Evolutionary conservation across 2,797 vertebrate species (phyloP).

Genomic region (Sciurus carolinensis): DNA sequence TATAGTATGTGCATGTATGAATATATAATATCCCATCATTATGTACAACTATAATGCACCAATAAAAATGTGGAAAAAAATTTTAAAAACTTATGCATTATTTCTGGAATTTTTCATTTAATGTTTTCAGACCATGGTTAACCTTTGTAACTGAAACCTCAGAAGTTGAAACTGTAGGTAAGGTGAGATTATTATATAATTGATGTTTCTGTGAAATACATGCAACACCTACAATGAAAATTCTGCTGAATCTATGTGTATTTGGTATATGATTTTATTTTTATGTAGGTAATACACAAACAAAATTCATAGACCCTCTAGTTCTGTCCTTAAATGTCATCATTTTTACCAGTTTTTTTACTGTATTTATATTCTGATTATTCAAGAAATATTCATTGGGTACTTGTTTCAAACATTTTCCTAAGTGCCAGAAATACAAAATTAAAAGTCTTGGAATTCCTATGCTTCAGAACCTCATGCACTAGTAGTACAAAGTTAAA

Average conservation of each 20-base stretch:
- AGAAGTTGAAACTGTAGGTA: neutral
- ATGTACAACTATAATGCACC: no score
- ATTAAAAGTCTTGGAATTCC: neutral
- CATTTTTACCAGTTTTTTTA: neutral
- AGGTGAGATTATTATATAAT: neutral
- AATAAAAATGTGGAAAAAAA: no score
- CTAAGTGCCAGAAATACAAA: neutral
- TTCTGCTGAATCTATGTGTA: neutral
- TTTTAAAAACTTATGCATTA: neutral
- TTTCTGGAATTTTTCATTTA: neutral
- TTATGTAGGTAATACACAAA: neutral
- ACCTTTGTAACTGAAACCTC: no score
- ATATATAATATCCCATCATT: no score
- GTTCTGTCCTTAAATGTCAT: neutral
- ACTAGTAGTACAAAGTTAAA: neutral
- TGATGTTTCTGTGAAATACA: constrained; percentile 21
- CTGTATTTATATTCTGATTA: neutral
- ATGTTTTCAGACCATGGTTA: neutral
- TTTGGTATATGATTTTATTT: neutral
- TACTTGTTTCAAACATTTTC: neutral
- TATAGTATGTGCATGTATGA: no score
- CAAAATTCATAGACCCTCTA: neutral
- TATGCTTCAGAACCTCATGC: neutral
- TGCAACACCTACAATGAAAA: neutral
- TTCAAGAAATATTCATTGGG: neutral